These are phyloP conservation scores for Euzophera pinguis DNA, from an alignment of 2,888 invertebrate species.

Conservation along the genomic window DNA sequence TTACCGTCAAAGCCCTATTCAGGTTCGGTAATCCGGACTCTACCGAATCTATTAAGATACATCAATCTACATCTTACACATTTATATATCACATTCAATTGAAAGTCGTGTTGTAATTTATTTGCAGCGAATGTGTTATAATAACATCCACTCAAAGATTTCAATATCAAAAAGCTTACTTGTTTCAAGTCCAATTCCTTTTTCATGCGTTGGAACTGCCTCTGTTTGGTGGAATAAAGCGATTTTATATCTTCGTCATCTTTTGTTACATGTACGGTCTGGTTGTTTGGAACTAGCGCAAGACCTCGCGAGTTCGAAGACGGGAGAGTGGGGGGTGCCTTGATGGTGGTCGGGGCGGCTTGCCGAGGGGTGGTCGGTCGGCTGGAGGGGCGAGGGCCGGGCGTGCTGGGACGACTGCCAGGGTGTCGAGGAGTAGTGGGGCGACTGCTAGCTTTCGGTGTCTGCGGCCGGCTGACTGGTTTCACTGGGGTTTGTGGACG, in stretches of 20 bases:
- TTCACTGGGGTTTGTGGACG: conserved; percentile 32
- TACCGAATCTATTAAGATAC: too few relatives aligned
- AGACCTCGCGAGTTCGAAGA: conserved; percentile 5
- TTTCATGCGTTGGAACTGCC: conserved; percentile 56
- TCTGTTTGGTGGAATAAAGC: conserved; percentile 42
- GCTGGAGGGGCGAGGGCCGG: conserved; percentile 33
- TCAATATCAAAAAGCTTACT: conserved; percentile 40
- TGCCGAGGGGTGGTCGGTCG: conserved; percentile 51
- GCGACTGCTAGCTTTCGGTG: conserved; percentile 38
- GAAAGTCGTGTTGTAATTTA: too few relatives aligned
- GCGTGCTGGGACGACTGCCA: conserved; percentile 28
- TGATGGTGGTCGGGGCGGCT: conserved; percentile 27
- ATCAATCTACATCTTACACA: too few relatives aligned
- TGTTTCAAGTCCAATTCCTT: conserved; percentile 71
- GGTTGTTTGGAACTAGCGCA: conserved; percentile 13
- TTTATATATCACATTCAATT: too few relatives aligned
- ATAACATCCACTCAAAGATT: too few relatives aligned
- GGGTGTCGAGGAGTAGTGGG: conserved; percentile 46
- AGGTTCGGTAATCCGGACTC: too few relatives aligned
- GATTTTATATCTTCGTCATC: conserved; percentile 49
- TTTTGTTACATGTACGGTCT: conserved; percentile 17
- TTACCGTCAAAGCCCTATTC: too few relatives aligned
- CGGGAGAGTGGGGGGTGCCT: conserved; percentile 29
- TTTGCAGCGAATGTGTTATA: too few relatives aligned
- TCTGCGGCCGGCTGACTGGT: conserved; percentile 49